Base-by-base conservation (phyloP, 2,113 vertebrate species). In the Antechinus stuartii region DNA sequence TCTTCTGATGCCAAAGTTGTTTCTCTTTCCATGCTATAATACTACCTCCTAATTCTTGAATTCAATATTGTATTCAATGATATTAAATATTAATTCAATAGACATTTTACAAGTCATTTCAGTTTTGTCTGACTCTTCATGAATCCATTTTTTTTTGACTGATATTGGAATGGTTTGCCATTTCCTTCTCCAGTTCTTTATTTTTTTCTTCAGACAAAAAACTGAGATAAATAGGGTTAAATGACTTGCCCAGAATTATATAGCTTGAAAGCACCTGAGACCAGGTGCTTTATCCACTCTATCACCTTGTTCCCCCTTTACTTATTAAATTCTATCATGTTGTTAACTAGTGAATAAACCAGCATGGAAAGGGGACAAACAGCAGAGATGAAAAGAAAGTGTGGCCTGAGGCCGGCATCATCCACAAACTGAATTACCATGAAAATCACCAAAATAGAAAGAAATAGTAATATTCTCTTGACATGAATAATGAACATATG, bases 401-500 rank as follows among this genome's bases (percentile, higher is more conserved):
- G 94, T 1, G 95, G 46, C 49, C 12, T 50, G 50, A 14, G 53
- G 53, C 22, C 56, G 0, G 8, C 54, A 25, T 54, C 24, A 56
- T 26, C 27, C 52, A 53, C 22, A 94, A 35, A 47, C 26, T 50
- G 23, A 10, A 52, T 90, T 30, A 54, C 24, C 35, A 95, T 23
- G 42, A 23, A 90, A 26, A 22, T 2, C 54, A 53, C 9, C 46
- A 54, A 10, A 11, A 91, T 91, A 11, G 19, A 30, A n/a, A 25
- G 35, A 30, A 95, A 35, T 27, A 55, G 27, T 7, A 0, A 27
- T 42, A 89, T 30, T 25, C 91, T 95, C 91, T 96, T 92, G 57
- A 90, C 89, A 91, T n/a, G 90, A 16, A 14, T 12, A 91, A n/a
- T 89, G 92, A 93, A 84, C 57, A 12, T 16, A 89, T 95, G 52